Evolutionary conservation across 1,140 invertebrate genomes (phyloP), one percentile per base, ranked within the genome.

Genomic region (Plodia interpunctella): DNA sequence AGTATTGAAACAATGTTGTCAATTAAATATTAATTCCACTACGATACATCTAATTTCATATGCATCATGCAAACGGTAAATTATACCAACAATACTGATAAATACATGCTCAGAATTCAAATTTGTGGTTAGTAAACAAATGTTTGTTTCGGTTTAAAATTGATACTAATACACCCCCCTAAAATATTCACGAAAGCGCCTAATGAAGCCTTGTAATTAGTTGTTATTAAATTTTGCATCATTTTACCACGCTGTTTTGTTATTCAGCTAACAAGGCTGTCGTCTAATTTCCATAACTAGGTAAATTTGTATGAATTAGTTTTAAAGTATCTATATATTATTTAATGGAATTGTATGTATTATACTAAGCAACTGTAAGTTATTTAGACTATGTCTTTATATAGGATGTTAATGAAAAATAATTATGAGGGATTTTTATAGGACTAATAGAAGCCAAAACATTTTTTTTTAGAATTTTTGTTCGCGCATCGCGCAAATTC

Each of bases 81-180:
- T 44, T 44, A 44, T 44, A 44, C 38, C 38, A 44, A 2, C 13
- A 44, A 44, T 44, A 13, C 38, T 10, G 0, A 44, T 44, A 44
- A 44, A 44, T 44, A 44, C 13, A 44, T 44, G 38, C 38, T 15
- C 38, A 44, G 38, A 44, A 44, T 44, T n/a, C 38, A 15, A 44
- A 44, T 44, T 44, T 15, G 38, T 17, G 13, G 15, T 15, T 15
- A 2, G 13, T 5, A 44, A 44, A 44, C 38, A 44, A 44, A 44
- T 44, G 38, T 44, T 44, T 44, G 15, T 44, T 44, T 17, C 6
- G 38, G 38, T 44, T 44, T 44, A 44, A 1, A 44, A 44, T 17
- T 44, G 13, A 17, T n/a, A n/a, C 38, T 44, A n/a, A 44, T 15
- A 44, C 38, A 15, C 38, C 38, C 13, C n/a, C 32, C 13, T 15